Percentiles rank a stretch among this genome's conserved stretches.
phyloP scores from a whole-genome alignment of 2,797 vertebrate genomes.

The Phoxinus dragarum region DNA sequence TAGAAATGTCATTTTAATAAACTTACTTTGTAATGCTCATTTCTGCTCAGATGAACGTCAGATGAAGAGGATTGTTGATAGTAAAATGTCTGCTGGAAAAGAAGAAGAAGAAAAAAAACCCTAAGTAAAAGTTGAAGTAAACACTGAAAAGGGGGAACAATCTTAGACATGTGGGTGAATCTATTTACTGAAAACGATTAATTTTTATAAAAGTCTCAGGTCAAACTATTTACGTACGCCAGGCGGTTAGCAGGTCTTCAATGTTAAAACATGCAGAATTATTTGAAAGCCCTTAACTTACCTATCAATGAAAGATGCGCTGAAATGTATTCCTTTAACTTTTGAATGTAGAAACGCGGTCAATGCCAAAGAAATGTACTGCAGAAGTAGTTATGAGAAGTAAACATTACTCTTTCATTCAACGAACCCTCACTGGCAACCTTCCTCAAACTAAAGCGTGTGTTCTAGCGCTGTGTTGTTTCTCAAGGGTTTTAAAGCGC shows the following conservation, averaged over 20 bases:
- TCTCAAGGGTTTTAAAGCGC: background rate
- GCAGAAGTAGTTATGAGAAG: background rate
- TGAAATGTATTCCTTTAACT: background rate
- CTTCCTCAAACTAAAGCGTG: background rate
- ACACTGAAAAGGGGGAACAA: background rate
- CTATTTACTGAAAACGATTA: background rate
- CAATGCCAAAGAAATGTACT: background rate
- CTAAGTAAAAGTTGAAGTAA: background rate
- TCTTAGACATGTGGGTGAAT: background rate
- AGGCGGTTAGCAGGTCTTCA: background rate
- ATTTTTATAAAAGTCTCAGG: background rate
- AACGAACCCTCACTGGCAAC: background rate
- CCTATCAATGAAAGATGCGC: background rate
- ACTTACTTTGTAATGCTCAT: constrained; percentile 45
- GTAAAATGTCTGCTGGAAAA: constrained; percentile 8
- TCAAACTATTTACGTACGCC: background rate
- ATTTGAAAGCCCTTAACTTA: background rate
- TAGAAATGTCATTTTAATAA: too few species aligned
- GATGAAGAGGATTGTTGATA: background rate
- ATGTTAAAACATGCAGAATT: constrained; percentile 5
- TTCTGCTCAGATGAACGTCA: background rate
- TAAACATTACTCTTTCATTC: background rate
- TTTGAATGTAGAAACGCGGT: background rate
- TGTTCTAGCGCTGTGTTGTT: background rate
- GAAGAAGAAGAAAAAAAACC: background rate